Evolutionary conservation across 2,888 invertebrate species (phyloP).

Genomic region (Caenorhabditis sinica): DNA sequence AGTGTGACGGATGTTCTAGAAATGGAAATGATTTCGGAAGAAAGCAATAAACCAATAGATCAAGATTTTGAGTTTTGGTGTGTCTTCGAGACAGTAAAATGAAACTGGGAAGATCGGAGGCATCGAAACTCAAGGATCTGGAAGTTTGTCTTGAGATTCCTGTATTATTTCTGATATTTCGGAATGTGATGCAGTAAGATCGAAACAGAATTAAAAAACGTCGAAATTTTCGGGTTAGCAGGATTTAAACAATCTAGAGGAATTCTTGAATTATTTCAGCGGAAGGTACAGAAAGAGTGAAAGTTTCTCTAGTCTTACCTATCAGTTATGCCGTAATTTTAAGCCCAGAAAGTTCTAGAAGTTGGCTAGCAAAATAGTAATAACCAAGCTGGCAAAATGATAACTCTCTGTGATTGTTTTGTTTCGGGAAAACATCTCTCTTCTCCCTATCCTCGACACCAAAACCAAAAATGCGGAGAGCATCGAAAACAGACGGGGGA

Average conservation of each 20-base stretch:
- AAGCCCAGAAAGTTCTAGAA: background rate
- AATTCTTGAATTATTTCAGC: too few species aligned
- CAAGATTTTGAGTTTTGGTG: background rate
- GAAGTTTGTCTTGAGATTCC: too few species aligned
- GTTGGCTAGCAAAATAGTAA: background rate
- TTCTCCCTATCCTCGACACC: background rate
- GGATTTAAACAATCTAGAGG: too few species aligned
- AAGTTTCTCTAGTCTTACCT: too few species aligned
- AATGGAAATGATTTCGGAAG: background rate
- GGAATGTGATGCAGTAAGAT: too few species aligned
- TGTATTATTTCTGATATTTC: too few species aligned
- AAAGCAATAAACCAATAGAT: background rate
- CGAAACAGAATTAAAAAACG: too few species aligned
- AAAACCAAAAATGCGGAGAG: slow-evolving; percentile 12
- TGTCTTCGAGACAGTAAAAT: background rate
- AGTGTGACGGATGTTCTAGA: slow-evolving; percentile 21
- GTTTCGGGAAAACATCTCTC: slow-evolving; percentile 5
- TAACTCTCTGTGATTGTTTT: slow-evolving; percentile 46
- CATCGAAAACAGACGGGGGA: slow-evolving; percentile 47
- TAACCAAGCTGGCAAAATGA: slow-evolving; percentile 25
- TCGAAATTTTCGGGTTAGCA: too few species aligned
- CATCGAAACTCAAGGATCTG: too few species aligned
- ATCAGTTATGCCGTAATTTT: too few species aligned
- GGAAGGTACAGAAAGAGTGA: too few species aligned
- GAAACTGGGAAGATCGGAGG: too few species aligned